Evolutionary conservation across 2,797 vertebrate species (phyloP), one percentile per base, ranked within the genome.

Genomic region (Remorina albescens): DNA sequence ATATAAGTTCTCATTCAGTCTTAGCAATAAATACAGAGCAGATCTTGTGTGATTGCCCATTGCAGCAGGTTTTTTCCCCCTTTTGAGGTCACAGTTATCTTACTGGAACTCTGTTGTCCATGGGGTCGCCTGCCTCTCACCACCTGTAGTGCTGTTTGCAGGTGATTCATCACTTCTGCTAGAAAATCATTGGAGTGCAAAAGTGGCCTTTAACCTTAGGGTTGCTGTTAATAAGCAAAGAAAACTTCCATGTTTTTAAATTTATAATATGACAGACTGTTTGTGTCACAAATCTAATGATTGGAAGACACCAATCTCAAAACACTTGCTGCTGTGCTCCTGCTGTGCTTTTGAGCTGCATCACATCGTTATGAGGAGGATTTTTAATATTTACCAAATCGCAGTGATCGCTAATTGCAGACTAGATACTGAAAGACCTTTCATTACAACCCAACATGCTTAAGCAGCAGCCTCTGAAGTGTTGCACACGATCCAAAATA

Each of bases 1-100:
- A 53, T n/a, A 39, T 41, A 19, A 28, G n/a, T 57, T 71, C 53
- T 67, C 30, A 54, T 28, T 80, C 32, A 77, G 12, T 56, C 30
- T 44, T 42, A 42, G 18, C 5, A 62, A 32, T 37, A 12, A 68
- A 41, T 5, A 41, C 15, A 42, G 1, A 37, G 30, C 3, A 21
- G 47, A 42, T 65, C 0, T 6, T 12, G n/a, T n/a, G n/a, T n/a
- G 26, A 30, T 7, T 53, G 34, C 13, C 54, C 23, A 23, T 32
- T 54, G 21, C 16, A 75, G 16, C 18, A 28, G 0, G 0, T 50
- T 21, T 50, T 49, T 41, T 18, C 13, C 13, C 15, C 9, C n/a
- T 13, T 54, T 54, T 21, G 30, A 21, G 26, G 26, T 26, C 26
- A 15, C 13, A 32, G 44, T 44, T 25, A 11, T 25, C 23, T 58